Conservation (phyloP, 2,888 invertebrate genomes). For the Criorhina ranunculi region DNA sequence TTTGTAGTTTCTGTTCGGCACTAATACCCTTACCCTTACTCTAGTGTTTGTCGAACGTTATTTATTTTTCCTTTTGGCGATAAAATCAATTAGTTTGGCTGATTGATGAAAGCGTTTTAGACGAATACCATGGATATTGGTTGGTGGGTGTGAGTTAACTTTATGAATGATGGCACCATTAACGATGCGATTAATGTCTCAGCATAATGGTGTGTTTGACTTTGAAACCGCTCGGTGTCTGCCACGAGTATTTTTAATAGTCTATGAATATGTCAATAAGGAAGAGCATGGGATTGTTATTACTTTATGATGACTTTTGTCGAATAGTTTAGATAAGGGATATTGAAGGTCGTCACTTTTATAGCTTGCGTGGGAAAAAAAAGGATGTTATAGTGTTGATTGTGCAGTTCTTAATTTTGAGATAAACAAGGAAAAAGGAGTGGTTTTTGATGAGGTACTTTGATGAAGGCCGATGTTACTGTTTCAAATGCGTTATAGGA, state of each 20-base stretch:
- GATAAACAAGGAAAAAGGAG: constrained; percentile 30
- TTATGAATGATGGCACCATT: constrained; percentile 63
- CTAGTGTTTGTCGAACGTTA: neutral
- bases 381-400: constrained; percentile 25
- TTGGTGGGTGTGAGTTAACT: constrained; percentile 7
- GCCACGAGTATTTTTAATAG: constrained; percentile 45
- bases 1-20: constrained; percentile 42
- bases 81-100: constrained; percentile 62
- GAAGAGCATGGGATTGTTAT: constrained; percentile 12
- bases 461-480: neutral
- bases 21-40: constrained; percentile 16
- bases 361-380: constrained; percentile 4
- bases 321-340: constrained; percentile 28
- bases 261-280: constrained; percentile 10
- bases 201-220: constrained; percentile 54
- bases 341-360: constrained; percentile 22
- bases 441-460: neutral
- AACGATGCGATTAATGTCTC: constrained; percentile 60
- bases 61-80: constrained; percentile 29
- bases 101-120: constrained; percentile 49
- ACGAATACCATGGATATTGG: neutral
- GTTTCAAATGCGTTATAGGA: too few relatives aligned
- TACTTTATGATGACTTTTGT: constrained; percentile 19
- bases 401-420: constrained; percentile 21
- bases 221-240: constrained; percentile 54